Conservation (phyloP, 2,888 invertebrate species). For the Operophtera brumata region DNA sequence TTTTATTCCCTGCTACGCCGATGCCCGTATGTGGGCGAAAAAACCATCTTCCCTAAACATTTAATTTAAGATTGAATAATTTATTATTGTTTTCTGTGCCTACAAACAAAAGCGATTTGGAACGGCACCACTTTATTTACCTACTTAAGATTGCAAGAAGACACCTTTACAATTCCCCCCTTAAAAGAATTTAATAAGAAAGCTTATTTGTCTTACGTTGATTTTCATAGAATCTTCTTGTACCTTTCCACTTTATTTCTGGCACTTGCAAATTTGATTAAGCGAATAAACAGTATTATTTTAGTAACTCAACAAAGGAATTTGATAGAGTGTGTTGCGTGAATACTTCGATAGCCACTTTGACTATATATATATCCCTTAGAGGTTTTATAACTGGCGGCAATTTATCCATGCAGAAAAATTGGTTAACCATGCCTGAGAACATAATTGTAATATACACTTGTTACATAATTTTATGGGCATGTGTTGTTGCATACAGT, state of each 20-base stretch:
- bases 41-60: constrained; percentile 17
- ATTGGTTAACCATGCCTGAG: too few species aligned
- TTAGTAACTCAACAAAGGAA: background rate
- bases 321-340: background rate
- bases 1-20: background rate
- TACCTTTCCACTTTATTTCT: constrained; percentile 11
- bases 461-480: too few species aligned
- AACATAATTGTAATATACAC: too few species aligned
- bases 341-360: background rate
- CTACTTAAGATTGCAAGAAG: constrained; percentile 10
- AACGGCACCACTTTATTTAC: constrained; percentile 18
- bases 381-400: too few species aligned
- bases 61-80: constrained; percentile 34
- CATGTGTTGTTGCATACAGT: too few species aligned
- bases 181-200: constrained; percentile 23
- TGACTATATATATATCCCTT: too few species aligned
- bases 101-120: constrained; percentile 23
- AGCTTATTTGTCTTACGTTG: background rate
- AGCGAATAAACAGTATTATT: background rate
- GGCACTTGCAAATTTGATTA: background rate
- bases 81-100: constrained; percentile 28
- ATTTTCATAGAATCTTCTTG: constrained; percentile 4
- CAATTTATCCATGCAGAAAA: too few species aligned
- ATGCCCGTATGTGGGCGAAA: background rate
- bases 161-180: constrained; percentile 19